phyloP scores from a whole-genome alignment of 2,888 invertebrate genomes.

The Hedychridium roseum region DNA sequence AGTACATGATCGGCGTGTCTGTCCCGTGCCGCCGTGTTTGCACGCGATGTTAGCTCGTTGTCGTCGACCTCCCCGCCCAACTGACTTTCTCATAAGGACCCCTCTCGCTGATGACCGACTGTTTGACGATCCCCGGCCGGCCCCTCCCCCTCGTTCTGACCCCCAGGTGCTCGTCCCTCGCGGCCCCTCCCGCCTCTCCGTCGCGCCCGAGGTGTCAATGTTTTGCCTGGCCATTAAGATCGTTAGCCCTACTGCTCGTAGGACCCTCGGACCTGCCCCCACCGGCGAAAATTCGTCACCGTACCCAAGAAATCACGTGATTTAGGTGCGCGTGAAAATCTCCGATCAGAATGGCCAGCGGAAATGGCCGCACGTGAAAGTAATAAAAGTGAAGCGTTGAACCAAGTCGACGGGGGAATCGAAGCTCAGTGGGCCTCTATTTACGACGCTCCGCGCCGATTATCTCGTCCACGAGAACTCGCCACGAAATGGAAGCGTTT shows the following conservation, averaged over 20 bases:
- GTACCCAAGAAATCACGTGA: too few species aligned
- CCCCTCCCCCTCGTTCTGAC: slow-evolving; percentile 27
- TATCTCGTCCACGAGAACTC: too few species aligned
- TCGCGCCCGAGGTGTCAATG: slow-evolving; percentile 59
- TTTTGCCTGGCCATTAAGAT: slow-evolving; percentile 58
- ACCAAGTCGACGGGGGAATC: too few species aligned
- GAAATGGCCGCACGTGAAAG: too few species aligned
- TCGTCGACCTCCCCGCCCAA: slow-evolving; percentile 56
- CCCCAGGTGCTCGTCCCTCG: slow-evolving; percentile 34
- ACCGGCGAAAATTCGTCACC: too few species aligned
- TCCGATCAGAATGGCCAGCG: too few species aligned
- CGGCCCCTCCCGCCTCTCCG: slow-evolving; percentile 36
- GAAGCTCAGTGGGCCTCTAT: too few species aligned
- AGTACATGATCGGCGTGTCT: slow-evolving; percentile 58
- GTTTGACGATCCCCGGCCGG: slow-evolving; percentile 49
- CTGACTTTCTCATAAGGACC: slow-evolving; percentile 56
- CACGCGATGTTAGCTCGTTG: slow-evolving; percentile 60
- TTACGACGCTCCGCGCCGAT: too few species aligned
- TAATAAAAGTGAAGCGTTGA: too few species aligned
- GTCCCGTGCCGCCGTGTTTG: slow-evolving; percentile 59
- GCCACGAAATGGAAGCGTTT: too few species aligned
- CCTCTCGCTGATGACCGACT: slow-evolving; percentile 46
- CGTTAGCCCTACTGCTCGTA: slow-evolving; percentile 39
- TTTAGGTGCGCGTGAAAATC: too few species aligned
- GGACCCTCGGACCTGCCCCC: too few species aligned